phyloP scores from a whole-genome alignment of 2,888 invertebrate species.

The Rhorus exstirpatorius region DNA sequence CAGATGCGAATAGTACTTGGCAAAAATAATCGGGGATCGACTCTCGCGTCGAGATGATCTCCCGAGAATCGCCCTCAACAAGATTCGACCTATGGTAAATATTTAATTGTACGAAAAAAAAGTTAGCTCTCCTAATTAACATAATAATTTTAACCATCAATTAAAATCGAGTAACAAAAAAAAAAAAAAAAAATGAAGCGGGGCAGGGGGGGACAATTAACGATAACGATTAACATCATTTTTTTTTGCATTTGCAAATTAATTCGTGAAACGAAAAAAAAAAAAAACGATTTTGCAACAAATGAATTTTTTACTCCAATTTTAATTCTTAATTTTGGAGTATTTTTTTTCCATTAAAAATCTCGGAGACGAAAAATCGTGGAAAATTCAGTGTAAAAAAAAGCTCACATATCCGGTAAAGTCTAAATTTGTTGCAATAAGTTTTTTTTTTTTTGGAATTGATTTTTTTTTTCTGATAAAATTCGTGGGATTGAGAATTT shows the following conservation, averaged over 20 bases:
- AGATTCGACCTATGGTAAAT: slow-evolving; percentile 50
- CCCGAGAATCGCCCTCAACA: slow-evolving; percentile 49
- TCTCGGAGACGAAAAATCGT: too few species aligned
- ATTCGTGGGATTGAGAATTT: too few species aligned
- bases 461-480: too few species aligned
- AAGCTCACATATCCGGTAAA: too few species aligned
- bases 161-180: slow-evolving; percentile 59
- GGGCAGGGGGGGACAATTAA: too few species aligned
- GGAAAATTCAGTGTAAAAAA: too few species aligned
- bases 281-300: too few species aligned
- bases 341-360: not conserved
- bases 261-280: not conserved
- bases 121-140: slow-evolving; percentile 47
- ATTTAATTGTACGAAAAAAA: slow-evolving; percentile 32
- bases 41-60: slow-evolving; percentile 28
- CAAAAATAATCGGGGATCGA: slow-evolving; percentile 50
- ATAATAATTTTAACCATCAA: slow-evolving; percentile 45
- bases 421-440: too few species aligned
- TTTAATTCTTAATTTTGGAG: too few species aligned
- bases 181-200: slow-evolving; percentile 10
- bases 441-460: too few species aligned
- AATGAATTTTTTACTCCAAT: not conserved
- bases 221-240: too few species aligned
- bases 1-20: slow-evolving; percentile 65
- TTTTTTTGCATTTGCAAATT: not conserved